Conservation (phyloP, 2,888 invertebrate genomes). For the Pocota personata region DNA sequence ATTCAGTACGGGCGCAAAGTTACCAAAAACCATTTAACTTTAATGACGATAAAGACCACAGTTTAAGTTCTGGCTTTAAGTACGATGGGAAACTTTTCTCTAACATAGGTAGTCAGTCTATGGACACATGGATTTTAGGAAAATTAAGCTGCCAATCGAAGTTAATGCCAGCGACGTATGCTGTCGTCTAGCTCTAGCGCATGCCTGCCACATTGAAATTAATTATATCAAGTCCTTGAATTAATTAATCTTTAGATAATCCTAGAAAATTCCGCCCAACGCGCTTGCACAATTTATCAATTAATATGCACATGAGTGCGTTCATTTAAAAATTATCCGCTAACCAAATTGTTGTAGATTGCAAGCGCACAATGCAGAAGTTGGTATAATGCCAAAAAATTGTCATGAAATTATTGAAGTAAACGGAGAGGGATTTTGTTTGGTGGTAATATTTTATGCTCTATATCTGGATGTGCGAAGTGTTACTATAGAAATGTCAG, state of each 20-base stretch:
- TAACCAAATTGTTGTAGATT: neutral
- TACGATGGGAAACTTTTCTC: neutral
- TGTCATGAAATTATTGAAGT: slow-evolving; percentile 35
- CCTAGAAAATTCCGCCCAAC: slow-evolving; percentile 6
- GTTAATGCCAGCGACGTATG: slow-evolving; percentile 16
- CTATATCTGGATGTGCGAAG: slow-evolving; percentile 44
- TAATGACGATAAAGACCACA: slow-evolving; percentile 48
- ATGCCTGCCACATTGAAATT: slow-evolving; percentile 16
- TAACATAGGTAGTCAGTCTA: slow-evolving; percentile 5
- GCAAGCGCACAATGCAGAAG: neutral
- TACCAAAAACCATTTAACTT: slow-evolving; percentile 49
- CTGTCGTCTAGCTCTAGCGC: neutral
- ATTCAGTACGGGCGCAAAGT: slow-evolving; percentile 52
- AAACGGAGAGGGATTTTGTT: slow-evolving; percentile 9
- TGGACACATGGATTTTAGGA: slow-evolving; percentile 15
- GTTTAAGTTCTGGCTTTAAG: slow-evolving; percentile 22
- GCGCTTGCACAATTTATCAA: slow-evolving; percentile 36
- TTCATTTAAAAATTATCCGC: neutral
- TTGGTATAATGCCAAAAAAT: slow-evolving; percentile 41
- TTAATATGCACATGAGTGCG: slow-evolving; percentile 44
- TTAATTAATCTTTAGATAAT: slow-evolving; percentile 61
- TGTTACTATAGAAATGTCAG: slow-evolving; percentile 50
- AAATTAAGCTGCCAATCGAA: slow-evolving; percentile 34
- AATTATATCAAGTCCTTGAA: slow-evolving; percentile 32
- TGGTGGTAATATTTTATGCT: slow-evolving; percentile 36